phyloP scores from a whole-genome alignment of 2,113 vertebrate species.

The Clarias gariepinus region DNA sequence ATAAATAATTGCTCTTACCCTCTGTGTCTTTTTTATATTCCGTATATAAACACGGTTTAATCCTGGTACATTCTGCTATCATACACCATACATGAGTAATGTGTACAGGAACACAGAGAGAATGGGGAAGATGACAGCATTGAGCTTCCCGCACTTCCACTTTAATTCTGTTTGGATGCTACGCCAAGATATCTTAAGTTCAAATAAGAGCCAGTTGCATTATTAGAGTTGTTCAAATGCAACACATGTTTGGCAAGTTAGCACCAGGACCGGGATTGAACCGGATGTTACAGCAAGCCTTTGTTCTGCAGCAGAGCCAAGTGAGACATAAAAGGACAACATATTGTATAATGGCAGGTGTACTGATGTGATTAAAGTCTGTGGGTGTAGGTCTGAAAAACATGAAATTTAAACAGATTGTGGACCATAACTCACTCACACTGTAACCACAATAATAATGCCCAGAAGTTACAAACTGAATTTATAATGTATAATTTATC shows the following conservation, averaged over 20 bases:
- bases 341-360: not conserved
- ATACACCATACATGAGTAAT: not conserved
- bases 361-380: not conserved
- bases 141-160: not conserved
- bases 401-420: not conserved
- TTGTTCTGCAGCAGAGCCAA: constrained; percentile 15
- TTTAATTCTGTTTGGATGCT: not conserved
- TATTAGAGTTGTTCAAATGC: not conserved
- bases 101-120: not conserved
- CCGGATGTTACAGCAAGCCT: constrained; percentile 3
- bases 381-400: not conserved
- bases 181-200: constrained; percentile 16
- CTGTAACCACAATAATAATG: not conserved
- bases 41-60: not conserved
- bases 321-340: not conserved
- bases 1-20: constrained; percentile 5
- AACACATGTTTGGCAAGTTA: not conserved
- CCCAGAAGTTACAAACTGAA: not conserved
- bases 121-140: constrained; percentile 7
- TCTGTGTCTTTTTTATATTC: constrained; percentile 2
- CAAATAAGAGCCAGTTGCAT: not conserved
- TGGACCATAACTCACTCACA: not conserved
- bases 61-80: not conserved
- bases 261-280: not conserved
- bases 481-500: not conserved